Evolutionary conservation across 2,113 vertebrate genomes (phyloP), one percentile per base, ranked within the genome.

Genomic region (Verasper variegatus): DNA sequence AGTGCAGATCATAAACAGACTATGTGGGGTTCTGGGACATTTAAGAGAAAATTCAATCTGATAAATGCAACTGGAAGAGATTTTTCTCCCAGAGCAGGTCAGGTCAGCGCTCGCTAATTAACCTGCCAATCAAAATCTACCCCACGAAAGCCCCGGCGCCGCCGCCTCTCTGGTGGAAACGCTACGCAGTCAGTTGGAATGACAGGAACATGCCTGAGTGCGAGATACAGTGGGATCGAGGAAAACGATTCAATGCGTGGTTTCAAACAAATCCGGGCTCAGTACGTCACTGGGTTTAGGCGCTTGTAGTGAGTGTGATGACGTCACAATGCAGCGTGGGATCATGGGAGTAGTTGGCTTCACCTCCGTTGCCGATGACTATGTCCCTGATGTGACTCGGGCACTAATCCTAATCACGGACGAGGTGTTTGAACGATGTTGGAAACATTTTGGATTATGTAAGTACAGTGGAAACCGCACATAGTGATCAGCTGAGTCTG

Each of bases 121-220:
- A 86, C 71, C 82, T 88, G 87, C 75, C 91, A 90, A 80, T 92
- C 89, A 91, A 74, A 31, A 82, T 52, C 14, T 27, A 75, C 52
- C 37, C 77, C 57, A 10, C 61, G 14, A 56, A 31, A 31, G 31
- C 5, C 31, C 31, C 31, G 31, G 31, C 27, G 4, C 27, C 59
- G 4, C 2, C 51, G 54, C 42, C 26, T 31, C 75, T 69, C 71
- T 35, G 35, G 13, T 37, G 35, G 56, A 63, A 40, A 64, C 61
- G 68, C 71, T 47, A 31, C 61, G 45, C 14, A 45, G 47, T 20
- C 35, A 20, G 20, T 31, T 54, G 45, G 52, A 13, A 58, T 55
- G 23, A 64, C 62, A 42, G 66, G 1, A 23, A 80, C 35, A 45
- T 23, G 71, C 14, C 4, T 55, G 6, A 12, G 14, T 58, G 24